These are phyloP conservation scores for Chymomyza caudatula DNA, from an alignment of 2,888 invertebrate genomes.

Conservation along the genomic window DNA sequence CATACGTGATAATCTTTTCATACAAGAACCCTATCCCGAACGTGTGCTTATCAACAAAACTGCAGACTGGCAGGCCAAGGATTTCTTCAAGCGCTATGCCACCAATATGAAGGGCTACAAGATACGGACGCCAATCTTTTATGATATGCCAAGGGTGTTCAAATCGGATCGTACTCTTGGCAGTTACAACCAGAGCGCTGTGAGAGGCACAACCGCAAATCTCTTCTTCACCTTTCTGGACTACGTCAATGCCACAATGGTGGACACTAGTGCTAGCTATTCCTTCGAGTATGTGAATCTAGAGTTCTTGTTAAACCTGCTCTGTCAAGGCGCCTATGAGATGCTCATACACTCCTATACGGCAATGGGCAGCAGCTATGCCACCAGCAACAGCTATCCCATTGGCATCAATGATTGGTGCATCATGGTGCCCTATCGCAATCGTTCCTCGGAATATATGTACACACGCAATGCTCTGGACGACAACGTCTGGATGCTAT, in stretches of 20 bases:
- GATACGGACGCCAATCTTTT: constrained; percentile 51
- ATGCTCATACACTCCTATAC: constrained; percentile 66
- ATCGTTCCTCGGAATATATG: constrained; percentile 54
- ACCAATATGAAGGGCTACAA: constrained; percentile 58
- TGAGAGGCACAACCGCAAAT: constrained; percentile 59
- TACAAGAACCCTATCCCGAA: constrained; percentile 60
- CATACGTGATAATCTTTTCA: constrained; percentile 48
- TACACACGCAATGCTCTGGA: constrained; percentile 59
- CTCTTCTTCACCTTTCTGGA: constrained; percentile 59
- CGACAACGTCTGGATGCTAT: constrained; percentile 37
- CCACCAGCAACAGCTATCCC: constrained; percentile 64
- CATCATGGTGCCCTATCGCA: constrained; percentile 68
- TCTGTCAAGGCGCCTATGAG: constrained; percentile 60
- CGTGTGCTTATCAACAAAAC: constrained; percentile 55
- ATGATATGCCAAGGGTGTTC: constrained; percentile 71
- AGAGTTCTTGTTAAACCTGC: constrained; percentile 31
- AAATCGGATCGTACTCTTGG: constrained; percentile 36
- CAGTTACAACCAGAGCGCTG: constrained; percentile 35
- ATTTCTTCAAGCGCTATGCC: constrained; percentile 45
- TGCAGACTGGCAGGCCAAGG: constrained; percentile 37
- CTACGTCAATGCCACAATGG: constrained; percentile 61
- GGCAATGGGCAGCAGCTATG: constrained; percentile 25
- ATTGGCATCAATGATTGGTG: constrained; percentile 71
- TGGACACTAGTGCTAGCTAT: constrained; percentile 35
- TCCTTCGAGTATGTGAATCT: constrained; percentile 31